Base-by-base conservation (phyloP, 2,113 vertebrate species). In the Empidonax alnorum region DNA sequence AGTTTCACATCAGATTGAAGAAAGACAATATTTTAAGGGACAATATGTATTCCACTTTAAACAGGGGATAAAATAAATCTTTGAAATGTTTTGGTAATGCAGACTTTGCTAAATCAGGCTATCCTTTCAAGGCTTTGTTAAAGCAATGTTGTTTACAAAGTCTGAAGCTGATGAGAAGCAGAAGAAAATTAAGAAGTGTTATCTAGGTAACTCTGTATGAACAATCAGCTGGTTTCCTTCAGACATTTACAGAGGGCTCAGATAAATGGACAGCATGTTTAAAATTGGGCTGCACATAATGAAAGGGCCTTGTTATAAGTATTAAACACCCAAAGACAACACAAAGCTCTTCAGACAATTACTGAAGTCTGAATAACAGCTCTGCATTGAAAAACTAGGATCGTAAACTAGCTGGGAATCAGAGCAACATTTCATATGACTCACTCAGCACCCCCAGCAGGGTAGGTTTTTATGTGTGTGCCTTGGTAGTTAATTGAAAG, bases 151-250 rank as follows among this genome's bases (percentile, higher is more conserved):
- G 62, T 96, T 95, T 94, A 79, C 42, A 67, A 74, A 86, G 59
- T 63, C 75, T 77, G 55, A 93, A 74, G 72, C 46, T 94, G 78
- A 96, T 74, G 63, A 96, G 87, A 94, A 96, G 63, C 87, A 91
- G 84, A 88, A 80, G 81, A 94, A 95, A 97, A 96, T 83, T 58
- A 95, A 83, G 58, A 93, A 96, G 91, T 85, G 8, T 62, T 95
- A 90, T 79, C 55, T 88, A 88, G 82, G 72, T 90, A 67, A 88
- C 50, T 95, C 78, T 84, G 39, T 80, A 67, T 44, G 67, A 85
- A 13, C 52, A 74, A 39, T 93, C 78, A 84, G 63, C 58, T 91
- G 84, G 46, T 63, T 50, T 83, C 78, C 75, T 53, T 93, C 87
- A 93, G 85, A 80, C 59, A 41, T 83, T 89, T 89, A 62, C 69